Conservation (phyloP, 1,140 invertebrate species). For the Penaeus chinensis region DNA sequence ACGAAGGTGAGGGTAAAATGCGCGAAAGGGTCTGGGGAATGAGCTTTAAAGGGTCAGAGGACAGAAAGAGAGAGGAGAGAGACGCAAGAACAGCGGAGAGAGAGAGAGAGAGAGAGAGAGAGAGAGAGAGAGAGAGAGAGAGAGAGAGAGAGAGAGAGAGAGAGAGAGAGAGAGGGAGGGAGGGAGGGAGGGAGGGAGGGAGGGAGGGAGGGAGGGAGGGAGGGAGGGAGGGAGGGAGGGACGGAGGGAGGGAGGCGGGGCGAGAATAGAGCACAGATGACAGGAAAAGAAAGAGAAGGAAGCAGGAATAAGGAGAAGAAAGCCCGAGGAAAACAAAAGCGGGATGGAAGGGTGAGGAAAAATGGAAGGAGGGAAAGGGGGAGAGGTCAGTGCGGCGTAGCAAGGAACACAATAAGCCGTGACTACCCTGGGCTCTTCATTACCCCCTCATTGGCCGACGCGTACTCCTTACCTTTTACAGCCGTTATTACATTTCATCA, state of each 20-base stretch:
- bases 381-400: background rate
- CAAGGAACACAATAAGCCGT: no score
- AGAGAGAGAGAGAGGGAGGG: constrained; percentile 15
- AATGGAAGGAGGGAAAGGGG: background rate
- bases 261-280: background rate
- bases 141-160: constrained; percentile 27
- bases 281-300: background rate
- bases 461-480: constrained; percentile 11
- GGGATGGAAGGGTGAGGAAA: background rate
- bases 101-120: constrained; percentile 50
- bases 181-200: constrained; percentile 20
- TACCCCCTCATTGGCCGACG: background rate
- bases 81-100: constrained; percentile 6
- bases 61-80: background rate
- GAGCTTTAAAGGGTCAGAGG: background rate
- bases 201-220: background rate
- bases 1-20: constrained; percentile 19
- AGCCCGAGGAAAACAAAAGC: background rate
- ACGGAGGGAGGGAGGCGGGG: constrained; percentile 13
- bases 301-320: background rate
- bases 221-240: constrained; percentile 25
- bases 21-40: background rate
- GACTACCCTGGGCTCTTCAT: constrained; percentile 7
- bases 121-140: constrained; percentile 33
- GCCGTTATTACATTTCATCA: constrained; percentile 29